phyloP scores from a whole-genome alignment of 2,113 vertebrate species.

The Spizaetus ornatus region DNA sequence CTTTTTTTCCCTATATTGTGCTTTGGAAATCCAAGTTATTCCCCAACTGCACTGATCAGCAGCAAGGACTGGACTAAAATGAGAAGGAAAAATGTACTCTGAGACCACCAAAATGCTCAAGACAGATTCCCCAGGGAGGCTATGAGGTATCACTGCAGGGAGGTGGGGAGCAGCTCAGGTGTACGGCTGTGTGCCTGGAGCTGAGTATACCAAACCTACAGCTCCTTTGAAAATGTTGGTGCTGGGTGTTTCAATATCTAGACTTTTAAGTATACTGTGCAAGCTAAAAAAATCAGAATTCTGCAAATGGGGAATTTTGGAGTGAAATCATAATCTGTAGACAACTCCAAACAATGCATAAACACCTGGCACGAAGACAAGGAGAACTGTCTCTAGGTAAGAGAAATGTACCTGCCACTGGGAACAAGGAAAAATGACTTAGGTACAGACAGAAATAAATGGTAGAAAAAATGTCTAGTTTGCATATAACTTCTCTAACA shows the following conservation, averaged over 20 bases:
- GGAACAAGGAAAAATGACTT: background rate
- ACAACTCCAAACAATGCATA: background rate
- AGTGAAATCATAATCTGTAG: background rate
- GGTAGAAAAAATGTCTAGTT: background rate
- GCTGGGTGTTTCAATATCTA: fast-evolving
- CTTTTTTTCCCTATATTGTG: too few relatives aligned
- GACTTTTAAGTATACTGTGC: fast-evolving
- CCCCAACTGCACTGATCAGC: background rate
- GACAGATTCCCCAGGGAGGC: background rate
- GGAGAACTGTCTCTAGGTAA: background rate
- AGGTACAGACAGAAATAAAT: background rate
- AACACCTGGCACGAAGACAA: background rate
- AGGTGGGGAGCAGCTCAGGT: background rate
- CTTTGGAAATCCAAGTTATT: background rate
- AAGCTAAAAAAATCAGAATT: background rate
- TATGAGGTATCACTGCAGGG: fast-evolving
- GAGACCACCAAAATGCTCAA: background rate
- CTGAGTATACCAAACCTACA: fast-evolving
- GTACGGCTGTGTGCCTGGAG: fast-evolving
- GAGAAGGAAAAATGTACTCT: background rate
- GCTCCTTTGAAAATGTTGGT: background rate
- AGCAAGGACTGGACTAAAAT: background rate
- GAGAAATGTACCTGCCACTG: background rate
- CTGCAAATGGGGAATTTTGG: background rate
- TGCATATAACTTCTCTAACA: too few relatives aligned